Percentiles rank a stretch among this genome's conserved stretches.
Evolutionary conservation across 1,140 invertebrate genomes (phyloP).

Genomic region (Hypothenemus hampei): DNA sequence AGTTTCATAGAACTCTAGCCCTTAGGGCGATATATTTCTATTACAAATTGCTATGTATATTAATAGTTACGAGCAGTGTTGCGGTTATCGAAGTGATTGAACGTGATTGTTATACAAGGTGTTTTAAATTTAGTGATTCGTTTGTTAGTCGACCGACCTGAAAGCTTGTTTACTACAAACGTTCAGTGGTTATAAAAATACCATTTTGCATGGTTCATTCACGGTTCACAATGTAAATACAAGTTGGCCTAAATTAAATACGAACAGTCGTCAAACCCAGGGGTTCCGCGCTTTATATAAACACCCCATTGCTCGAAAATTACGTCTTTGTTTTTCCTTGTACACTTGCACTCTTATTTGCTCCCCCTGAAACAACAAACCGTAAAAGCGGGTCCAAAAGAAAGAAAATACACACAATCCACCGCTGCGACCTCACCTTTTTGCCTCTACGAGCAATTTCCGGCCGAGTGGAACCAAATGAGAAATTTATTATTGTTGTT

Average conservation of each 20-base stretch:
- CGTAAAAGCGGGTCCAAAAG: not conserved
- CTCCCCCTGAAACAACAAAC: conserved; percentile 2
- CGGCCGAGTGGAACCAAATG: not conserved
- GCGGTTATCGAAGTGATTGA: too few species aligned
- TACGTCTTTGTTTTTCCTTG: not conserved
- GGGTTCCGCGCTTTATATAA: not conserved
- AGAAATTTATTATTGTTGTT: too few species aligned
- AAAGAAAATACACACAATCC: not conserved
- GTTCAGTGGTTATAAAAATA: too few species aligned
- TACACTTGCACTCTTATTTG: not conserved
- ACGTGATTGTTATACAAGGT: too few species aligned
- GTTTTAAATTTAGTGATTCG: too few species aligned
- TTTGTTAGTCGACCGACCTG: too few species aligned
- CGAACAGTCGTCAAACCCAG: too few species aligned
- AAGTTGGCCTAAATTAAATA: too few species aligned
- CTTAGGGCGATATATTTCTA: conserved; percentile 1
- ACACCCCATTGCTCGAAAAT: not conserved
- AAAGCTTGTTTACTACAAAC: too few species aligned
- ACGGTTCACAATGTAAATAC: too few species aligned
- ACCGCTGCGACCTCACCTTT: not conserved
- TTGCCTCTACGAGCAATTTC: not conserved
- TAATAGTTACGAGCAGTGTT: too few species aligned
- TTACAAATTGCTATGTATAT: conserved; percentile 1
- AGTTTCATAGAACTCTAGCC: conserved; percentile 6
- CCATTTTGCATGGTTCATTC: too few species aligned